Percentiles rank a stretch among this genome's conserved stretches.
These are phyloP conservation scores for Salminus brasiliensis DNA, from an alignment of 2,113 vertebrate species.

Conservation along the genomic window DNA sequence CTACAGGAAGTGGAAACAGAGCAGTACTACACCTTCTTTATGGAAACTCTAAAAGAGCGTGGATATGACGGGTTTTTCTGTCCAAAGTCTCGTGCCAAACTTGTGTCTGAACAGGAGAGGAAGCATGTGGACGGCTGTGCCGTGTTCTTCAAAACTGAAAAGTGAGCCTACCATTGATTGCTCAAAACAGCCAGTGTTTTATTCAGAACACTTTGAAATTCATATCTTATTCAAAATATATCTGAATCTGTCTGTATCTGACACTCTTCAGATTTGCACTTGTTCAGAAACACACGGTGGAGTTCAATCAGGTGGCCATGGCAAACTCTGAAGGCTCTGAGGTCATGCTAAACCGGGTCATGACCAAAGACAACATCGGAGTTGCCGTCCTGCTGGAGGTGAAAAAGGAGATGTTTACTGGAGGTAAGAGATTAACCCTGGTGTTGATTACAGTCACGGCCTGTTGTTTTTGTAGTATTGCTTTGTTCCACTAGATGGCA, in stretches of 20 bases:
- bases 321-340: slow-evolving; percentile 98
- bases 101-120: slow-evolving; percentile 95
- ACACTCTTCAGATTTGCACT: slow-evolving; percentile 82
- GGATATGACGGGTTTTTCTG: slow-evolving; percentile 98
- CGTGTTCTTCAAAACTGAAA: slow-evolving; percentile 97
- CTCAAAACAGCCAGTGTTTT: neutral
- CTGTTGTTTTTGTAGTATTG: neutral
- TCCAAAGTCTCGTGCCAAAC: slow-evolving; percentile 99
- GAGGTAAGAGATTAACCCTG: slow-evolving; percentile 74
- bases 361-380: slow-evolving; percentile 99
- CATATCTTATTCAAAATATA: neutral
- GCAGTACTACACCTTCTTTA: slow-evolving; percentile 97
- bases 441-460: neutral
- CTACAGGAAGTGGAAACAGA: slow-evolving; percentile 97
- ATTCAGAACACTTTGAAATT: neutral
- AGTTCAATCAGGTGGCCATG: slow-evolving; percentile 99
- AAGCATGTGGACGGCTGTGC: slow-evolving; percentile 99
- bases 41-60: slow-evolving; percentile 92
- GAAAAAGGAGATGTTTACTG: slow-evolving; percentile 89
- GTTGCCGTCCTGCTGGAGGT: slow-evolving; percentile 93
- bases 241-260: neutral
- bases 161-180: slow-evolving; percentile 73
- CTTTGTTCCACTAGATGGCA: slow-evolving; percentile 49
- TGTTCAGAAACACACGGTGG: slow-evolving; percentile 97
- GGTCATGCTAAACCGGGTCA: slow-evolving; percentile 97